Evolutionary conservation across 2,888 invertebrate genomes (phyloP).

Genomic region (Carterocephalus palaemon): DNA sequence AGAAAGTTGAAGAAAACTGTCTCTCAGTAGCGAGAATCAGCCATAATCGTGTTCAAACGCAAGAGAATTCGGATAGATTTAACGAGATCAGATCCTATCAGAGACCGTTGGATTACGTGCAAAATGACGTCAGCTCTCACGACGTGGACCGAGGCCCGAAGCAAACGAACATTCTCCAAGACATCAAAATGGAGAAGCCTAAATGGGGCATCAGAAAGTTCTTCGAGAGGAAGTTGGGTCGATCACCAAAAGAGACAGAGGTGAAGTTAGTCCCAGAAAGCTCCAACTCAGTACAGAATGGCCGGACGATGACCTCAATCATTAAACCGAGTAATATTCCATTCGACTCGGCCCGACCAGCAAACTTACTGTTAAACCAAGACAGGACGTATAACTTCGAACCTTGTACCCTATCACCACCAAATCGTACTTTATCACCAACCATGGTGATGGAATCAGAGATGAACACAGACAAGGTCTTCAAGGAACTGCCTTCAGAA

Average conservation of each 20-base stretch:
- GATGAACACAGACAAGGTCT: conserved; percentile 63
- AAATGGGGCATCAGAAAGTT: conserved; percentile 67
- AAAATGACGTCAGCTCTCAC: conserved; percentile 82
- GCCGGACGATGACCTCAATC: conserved; percentile 50
- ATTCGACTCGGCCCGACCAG: conserved; percentile 46
- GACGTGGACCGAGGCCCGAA: conserved; percentile 58
- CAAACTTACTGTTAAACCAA: conserved; percentile 53
- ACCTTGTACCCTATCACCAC: conserved; percentile 67
- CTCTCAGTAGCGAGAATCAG: conserved; percentile 58
- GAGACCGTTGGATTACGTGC: conserved; percentile 81
- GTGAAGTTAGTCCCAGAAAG: conserved; percentile 72
- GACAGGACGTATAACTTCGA: conserved; percentile 56
- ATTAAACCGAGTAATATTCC: conserved; percentile 54
- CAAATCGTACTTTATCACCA: conserved; percentile 67
- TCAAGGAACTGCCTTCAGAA: conserved; percentile 59
- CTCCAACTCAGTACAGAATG: conserved; percentile 37
- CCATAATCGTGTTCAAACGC: conserved; percentile 38
- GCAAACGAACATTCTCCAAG: conserved; percentile 65
- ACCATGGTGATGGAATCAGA: conserved; percentile 65
- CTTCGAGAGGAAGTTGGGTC: conserved; percentile 59
- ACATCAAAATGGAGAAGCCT: conserved; percentile 53
- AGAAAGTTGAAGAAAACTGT: conserved; percentile 50
- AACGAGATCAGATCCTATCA: conserved; percentile 65
- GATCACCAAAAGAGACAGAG: conserved; percentile 70
- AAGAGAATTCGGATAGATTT: conserved; percentile 47